These are phyloP conservation scores for Pteromalus puparum DNA, from an alignment of 1,140 invertebrate species.

Conservation along the genomic window DNA sequence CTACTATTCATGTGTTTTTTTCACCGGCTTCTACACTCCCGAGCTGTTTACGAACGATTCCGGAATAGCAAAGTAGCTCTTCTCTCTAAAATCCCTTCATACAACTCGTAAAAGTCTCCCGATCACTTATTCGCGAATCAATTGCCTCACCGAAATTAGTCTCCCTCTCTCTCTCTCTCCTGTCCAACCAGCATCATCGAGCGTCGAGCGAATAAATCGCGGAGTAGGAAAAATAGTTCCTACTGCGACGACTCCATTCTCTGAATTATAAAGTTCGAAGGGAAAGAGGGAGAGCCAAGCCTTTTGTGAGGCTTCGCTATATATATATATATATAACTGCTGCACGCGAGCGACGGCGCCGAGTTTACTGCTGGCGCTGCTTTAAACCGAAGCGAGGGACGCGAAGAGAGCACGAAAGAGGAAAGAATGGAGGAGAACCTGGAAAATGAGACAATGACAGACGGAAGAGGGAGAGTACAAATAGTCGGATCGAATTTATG, in stretches of 20 bases:
- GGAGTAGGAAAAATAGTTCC: background rate
- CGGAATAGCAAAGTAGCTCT: background rate
- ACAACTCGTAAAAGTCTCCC: background rate
- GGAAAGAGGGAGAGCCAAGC: background rate
- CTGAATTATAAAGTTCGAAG: slow-evolving; percentile 14
- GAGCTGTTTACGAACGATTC: no score
- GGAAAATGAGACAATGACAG: slow-evolving; percentile 18
- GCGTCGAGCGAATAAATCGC: background rate
- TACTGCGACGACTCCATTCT: background rate
- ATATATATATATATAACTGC: no score
- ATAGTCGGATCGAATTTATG: slow-evolving; percentile 15
- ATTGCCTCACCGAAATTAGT: background rate
- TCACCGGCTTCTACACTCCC: background rate
- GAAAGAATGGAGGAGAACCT: background rate
- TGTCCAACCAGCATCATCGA: background rate
- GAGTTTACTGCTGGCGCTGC: slow-evolving; percentile 10
- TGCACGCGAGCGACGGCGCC: background rate
- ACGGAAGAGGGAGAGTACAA: slow-evolving; percentile 4
- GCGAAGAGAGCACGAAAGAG: background rate
- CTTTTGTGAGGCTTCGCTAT: slow-evolving; percentile 2
- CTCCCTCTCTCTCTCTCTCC: no score
- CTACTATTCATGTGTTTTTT: background rate
- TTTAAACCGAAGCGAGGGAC: background rate
- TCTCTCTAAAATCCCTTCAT: background rate
- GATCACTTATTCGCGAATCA: background rate